Evolutionary conservation across 2,797 vertebrate species (phyloP).

Genomic region (Crenichthys baileyi): DNA sequence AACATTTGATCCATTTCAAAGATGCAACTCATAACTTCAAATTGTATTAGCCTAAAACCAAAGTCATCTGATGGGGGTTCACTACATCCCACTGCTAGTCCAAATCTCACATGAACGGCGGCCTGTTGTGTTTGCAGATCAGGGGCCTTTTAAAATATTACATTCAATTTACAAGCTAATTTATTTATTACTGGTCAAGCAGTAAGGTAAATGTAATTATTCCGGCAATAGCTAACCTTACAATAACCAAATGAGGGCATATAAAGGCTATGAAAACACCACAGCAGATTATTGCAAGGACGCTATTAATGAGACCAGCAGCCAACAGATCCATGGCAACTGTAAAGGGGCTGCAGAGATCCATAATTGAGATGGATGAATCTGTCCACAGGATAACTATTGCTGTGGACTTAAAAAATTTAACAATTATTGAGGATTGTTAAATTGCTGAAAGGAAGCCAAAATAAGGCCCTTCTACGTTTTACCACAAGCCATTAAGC

Average conservation of each 20-base stretch:
- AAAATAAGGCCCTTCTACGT: background rate
- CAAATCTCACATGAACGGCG: constrained; percentile 41
- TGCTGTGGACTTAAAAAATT: background rate
- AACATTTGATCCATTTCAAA: constrained; percentile 79
- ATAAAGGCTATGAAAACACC: constrained; percentile 28
- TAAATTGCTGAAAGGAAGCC: background rate
- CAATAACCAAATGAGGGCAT: constrained; percentile 42
- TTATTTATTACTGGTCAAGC: constrained; percentile 51
- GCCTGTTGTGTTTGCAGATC: constrained; percentile 61
- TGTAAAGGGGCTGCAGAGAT: background rate
- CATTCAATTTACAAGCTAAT: constrained; percentile 40
- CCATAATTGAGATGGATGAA: background rate
- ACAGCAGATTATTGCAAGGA: background rate
- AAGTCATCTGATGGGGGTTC: constrained; percentile 73
- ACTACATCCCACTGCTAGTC: constrained; percentile 14
- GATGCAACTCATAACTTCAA: constrained; percentile 58
- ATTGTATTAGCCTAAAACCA: constrained; percentile 67
- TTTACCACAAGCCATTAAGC: background rate
- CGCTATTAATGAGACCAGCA: too few species aligned
- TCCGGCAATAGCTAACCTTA: constrained; percentile 32
- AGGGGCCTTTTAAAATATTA: constrained; percentile 43
- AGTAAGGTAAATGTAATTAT: constrained; percentile 60
- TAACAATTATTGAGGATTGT: background rate
- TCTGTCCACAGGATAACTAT: background rate
- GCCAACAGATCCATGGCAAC: background rate